Evolutionary conservation across 2,888 invertebrate species (phyloP).

Genomic region (Cantharis nigra): DNA sequence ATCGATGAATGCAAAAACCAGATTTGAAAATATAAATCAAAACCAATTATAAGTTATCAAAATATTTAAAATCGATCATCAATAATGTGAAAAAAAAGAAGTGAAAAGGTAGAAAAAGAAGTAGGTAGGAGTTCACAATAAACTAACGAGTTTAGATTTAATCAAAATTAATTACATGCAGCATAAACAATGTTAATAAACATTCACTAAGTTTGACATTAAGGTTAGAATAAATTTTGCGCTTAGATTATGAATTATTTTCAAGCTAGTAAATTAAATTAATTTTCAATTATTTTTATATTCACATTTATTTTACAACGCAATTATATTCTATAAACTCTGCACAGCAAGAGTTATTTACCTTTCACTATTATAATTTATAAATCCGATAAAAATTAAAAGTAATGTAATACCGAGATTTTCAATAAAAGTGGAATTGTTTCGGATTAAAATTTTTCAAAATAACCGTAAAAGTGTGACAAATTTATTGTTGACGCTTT

Average conservation of each 20-base stretch:
- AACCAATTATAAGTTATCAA: not conserved
- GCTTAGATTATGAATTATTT: not conserved
- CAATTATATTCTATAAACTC: not conserved
- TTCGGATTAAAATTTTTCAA: not conserved
- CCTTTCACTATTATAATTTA: not conserved
- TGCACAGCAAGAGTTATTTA: not conserved
- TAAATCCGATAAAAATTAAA: conserved; percentile 1
- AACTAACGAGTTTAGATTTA: not conserved
- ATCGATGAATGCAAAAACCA: not conserved
- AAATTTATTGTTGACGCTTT: not conserved
- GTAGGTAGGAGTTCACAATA: not conserved
- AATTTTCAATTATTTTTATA: not conserved
- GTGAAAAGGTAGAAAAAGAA: not conserved
- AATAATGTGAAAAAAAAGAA: not conserved
- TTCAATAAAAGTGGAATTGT: not conserved
- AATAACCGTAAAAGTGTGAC: not conserved
- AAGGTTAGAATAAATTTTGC: not conserved
- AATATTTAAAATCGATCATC: not conserved
- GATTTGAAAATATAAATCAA: not conserved
- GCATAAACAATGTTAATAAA: conserved; percentile 3
- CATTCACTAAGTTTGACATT: not conserved
- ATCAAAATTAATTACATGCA: conserved; percentile 4
- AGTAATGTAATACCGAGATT: not conserved
- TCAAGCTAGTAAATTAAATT: not conserved
- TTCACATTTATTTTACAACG: not conserved